phyloP scores from a whole-genome alignment of 2,888 invertebrate species.

The Eupithecia subfuscata region DNA sequence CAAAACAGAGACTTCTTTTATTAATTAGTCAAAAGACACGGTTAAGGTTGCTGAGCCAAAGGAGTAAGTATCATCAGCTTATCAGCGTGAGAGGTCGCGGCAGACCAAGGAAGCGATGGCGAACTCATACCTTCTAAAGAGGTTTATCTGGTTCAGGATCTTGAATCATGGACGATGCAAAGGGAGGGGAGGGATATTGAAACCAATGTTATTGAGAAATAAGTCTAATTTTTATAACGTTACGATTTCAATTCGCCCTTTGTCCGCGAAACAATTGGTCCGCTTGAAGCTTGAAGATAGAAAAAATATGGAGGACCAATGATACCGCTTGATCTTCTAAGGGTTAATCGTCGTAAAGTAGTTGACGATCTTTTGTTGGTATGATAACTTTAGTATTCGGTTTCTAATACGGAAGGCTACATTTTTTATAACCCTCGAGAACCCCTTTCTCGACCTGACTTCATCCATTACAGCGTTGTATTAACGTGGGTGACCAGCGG shows the following conservation, averaged over 20 bases:
- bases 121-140: not conserved
- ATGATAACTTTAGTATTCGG: too few relatives aligned
- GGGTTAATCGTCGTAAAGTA: too few relatives aligned
- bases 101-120: not conserved
- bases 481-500: slow-evolving; percentile 44
- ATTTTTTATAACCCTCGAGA: not conserved
- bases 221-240: too few relatives aligned
- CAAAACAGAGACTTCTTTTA: not conserved
- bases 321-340: too few relatives aligned
- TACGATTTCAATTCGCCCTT: too few relatives aligned
- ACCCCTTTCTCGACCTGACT: slow-evolving; percentile 39
- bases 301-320: too few relatives aligned
- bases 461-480: slow-evolving; percentile 27
- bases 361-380: too few relatives aligned
- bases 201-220: too few relatives aligned
- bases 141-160: not conserved
- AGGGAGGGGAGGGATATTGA: too few relatives aligned
- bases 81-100: not conserved
- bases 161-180: not conserved
- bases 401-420: too few relatives aligned
- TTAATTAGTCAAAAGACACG: not conserved
- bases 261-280: too few relatives aligned
- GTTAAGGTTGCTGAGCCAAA: not conserved
- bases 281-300: too few relatives aligned
- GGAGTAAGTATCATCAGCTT: not conserved